phyloP scores from a whole-genome alignment of 2,113 vertebrate species.

The Pogona vitticeps region DNA sequence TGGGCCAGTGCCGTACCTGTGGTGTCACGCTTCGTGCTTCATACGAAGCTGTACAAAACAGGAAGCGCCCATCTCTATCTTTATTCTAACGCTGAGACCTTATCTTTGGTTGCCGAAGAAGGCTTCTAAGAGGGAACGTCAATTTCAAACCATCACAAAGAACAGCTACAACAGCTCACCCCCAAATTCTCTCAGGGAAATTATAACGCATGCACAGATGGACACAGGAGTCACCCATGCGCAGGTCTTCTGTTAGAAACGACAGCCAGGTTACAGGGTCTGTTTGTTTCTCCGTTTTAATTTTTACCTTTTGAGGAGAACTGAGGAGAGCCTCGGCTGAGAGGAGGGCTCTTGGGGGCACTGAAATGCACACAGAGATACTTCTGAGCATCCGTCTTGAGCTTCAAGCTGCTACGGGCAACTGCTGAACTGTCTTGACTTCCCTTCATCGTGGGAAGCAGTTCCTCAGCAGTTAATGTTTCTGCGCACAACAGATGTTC shows the following conservation, averaged over 20 bases:
- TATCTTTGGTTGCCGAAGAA: background rate
- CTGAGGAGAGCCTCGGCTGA: background rate
- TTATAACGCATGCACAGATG: slow-evolving; percentile 37
- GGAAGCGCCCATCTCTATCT: too few relatives aligned
- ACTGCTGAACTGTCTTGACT: slow-evolving; percentile 44
- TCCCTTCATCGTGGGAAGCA: slow-evolving; percentile 26
- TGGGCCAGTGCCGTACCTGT: too few relatives aligned
- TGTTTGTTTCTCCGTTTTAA: too few relatives aligned
- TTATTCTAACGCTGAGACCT: background rate
- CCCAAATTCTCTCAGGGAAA: slow-evolving; percentile 58
- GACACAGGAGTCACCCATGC: background rate
- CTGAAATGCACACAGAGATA: background rate
- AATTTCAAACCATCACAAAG: slow-evolving; percentile 34
- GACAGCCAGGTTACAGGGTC: background rate
- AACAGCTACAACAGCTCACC: slow-evolving; percentile 57
- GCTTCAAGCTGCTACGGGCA: slow-evolving; percentile 37
- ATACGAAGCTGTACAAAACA: too few relatives aligned
- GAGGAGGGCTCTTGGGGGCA: background rate
- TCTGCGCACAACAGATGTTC: slow-evolving; percentile 65
- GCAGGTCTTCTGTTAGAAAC: background rate
- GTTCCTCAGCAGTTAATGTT: slow-evolving; percentile 51
- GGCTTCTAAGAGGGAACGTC: background rate
- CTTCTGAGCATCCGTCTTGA: slow-evolving; percentile 37
- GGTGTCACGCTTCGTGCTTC: too few relatives aligned
- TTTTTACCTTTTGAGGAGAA: background rate